Conservation (phyloP, 2,797 vertebrate genomes). For the Somateria mollissima region DNA sequence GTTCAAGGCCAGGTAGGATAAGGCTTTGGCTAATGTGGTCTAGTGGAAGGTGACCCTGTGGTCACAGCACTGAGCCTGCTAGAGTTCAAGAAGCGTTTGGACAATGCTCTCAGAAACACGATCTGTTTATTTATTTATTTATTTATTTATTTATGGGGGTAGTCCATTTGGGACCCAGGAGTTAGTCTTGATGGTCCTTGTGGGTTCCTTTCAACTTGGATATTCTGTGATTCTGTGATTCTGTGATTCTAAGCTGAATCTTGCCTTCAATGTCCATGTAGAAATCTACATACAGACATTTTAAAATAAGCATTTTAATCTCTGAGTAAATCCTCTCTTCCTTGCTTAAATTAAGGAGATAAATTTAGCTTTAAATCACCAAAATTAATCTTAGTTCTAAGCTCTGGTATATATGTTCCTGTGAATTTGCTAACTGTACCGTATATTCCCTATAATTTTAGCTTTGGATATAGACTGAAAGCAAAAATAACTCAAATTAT, state of each 20-base stretch:
- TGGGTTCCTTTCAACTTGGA: too few relatives aligned
- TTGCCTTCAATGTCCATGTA: not conserved
- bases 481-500: not conserved
- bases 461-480: not conserved
- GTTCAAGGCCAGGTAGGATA: not conserved
- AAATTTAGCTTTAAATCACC: slow-evolving; percentile 15
- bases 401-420: not conserved
- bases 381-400: slow-evolving; percentile 2
- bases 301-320: not conserved
- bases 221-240: too few relatives aligned
- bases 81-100: too few relatives aligned
- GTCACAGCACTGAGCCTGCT: too few relatives aligned
- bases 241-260: not conserved
- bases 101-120: too few relatives aligned
- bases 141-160: too few relatives aligned
- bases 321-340: not conserved
- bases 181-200: too few relatives aligned
- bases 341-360: not conserved
- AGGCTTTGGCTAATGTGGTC: not conserved
- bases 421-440: not conserved
- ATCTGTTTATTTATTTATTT: too few relatives aligned
- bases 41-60: not conserved
- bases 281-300: not conserved
- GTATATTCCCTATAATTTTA: not conserved
- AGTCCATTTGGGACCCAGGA: too few relatives aligned